Evolutionary conservation across 2,797 vertebrate species (phyloP).

Genomic region (Crax fasciolata): DNA sequence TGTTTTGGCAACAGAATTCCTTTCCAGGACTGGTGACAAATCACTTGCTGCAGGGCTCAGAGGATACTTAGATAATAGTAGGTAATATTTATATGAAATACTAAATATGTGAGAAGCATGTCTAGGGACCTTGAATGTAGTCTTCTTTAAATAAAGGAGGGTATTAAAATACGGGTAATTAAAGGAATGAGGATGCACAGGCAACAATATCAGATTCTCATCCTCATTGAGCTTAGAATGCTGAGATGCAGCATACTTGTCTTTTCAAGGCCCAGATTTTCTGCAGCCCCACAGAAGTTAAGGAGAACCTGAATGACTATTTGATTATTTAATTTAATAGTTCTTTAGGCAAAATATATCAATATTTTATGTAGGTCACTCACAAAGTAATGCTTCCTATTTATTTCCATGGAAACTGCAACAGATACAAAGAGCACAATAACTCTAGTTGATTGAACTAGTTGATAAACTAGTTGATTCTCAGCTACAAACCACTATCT

Average conservation of each 20-base stretch:
- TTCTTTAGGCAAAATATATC: not conserved
- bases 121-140: not conserved
- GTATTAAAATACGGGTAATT: not conserved
- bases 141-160: not conserved
- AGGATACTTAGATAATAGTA: not conserved
- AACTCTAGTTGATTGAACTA: too few relatives aligned
- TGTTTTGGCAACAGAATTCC: not conserved
- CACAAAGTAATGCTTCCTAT: too few relatives aligned
- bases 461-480: too few relatives aligned
- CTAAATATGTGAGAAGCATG: not conserved
- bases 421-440: too few relatives aligned
- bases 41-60: not conserved
- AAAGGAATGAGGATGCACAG: not conserved
- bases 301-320: not conserved
- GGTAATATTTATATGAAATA: not conserved
- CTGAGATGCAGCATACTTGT: not conserved
- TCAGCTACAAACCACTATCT: too few relatives aligned
- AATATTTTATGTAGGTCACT: not conserved
- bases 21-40: not conserved
- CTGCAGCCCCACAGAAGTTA: not conserved
- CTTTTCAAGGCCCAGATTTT: not conserved
- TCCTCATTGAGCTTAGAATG: not conserved
- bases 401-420: too few relatives aligned
- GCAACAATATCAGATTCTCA: not conserved
- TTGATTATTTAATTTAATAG: not conserved